Evolutionary conservation across 1,140 invertebrate species (phyloP).

Genomic region (Bombus waltoni): DNA sequence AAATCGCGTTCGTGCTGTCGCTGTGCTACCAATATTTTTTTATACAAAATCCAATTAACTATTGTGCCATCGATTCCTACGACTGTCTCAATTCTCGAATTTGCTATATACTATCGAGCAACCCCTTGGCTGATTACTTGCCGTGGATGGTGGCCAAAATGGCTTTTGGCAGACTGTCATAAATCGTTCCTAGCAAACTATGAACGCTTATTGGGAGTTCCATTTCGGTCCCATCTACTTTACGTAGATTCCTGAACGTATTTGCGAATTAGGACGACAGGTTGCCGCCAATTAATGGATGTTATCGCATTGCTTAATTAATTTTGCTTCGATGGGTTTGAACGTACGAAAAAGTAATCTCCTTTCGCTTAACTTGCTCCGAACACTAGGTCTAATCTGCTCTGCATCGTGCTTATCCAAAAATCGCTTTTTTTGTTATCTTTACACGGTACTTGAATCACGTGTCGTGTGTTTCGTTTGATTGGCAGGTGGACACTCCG

Average conservation of each 20-base stretch:
- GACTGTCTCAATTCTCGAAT: not conserved
- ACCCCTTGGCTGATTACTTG: not conserved
- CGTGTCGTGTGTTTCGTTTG: not conserved
- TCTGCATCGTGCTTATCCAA: not conserved
- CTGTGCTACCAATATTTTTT: not conserved
- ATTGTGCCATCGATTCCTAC: not conserved
- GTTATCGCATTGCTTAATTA: not conserved
- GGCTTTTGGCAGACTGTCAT: not conserved
- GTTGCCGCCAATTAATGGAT: not conserved
- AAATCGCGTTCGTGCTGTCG: too few species aligned
- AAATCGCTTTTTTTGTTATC: not conserved
- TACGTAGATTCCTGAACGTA: not conserved
- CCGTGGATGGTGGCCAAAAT: not conserved
- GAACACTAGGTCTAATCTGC: not conserved
- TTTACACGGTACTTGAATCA: not conserved
- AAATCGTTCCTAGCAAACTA: not conserved
- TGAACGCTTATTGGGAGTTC: not conserved
- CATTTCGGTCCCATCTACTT: not conserved
- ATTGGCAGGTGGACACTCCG: not conserved
- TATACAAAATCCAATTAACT: not conserved
- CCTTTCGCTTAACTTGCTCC: not conserved
- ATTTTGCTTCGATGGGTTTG: not conserved
- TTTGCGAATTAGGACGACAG: too few species aligned
- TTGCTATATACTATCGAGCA: not conserved
- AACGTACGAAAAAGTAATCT: not conserved